A percentile compares a stretch with the other conserved stretches of the same genome.
These are phyloP conservation scores for Koerneria pararmatus DNA, from an alignment of 2,888 invertebrate species.

Conservation along the genomic window DNA sequence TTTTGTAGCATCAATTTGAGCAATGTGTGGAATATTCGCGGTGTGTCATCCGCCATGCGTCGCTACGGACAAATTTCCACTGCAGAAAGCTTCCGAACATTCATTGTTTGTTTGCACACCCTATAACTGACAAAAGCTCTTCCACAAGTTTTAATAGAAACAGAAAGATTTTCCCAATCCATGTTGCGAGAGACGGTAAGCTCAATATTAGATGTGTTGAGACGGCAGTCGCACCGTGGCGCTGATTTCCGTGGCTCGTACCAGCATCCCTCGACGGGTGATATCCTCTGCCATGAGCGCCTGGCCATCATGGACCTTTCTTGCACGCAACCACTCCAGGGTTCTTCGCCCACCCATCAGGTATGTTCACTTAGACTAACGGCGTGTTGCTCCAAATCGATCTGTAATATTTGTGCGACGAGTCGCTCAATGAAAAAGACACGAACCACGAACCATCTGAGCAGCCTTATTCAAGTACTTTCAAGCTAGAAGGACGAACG, in stretches of 20 bases:
- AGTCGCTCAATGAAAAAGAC: no score
- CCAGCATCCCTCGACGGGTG: conserved; percentile 43
- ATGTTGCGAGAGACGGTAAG: neutral
- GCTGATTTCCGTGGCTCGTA: conserved; percentile 54
- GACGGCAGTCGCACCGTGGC: conserved; percentile 52
- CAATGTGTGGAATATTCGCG: conserved; percentile 58
- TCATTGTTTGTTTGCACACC: conserved; percentile 34
- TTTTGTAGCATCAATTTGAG: conserved; percentile 3
- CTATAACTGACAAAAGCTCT: neutral
- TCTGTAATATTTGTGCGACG: no score
- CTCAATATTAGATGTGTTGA: conserved; percentile 26
- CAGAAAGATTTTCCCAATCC: neutral
- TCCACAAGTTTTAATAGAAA: conserved; percentile 3
- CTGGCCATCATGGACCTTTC: conserved; percentile 57
- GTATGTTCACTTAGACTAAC: conserved; percentile 33
- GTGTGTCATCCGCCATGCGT: conserved; percentile 44
- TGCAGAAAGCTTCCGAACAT: conserved; percentile 42
- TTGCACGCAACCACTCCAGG: conserved; percentile 53
- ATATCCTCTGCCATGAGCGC: conserved; percentile 58
- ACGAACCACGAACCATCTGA: no score
- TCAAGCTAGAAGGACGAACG: no score
- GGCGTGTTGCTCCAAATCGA: no score
- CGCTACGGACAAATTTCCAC: conserved; percentile 29
- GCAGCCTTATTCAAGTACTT: no score
- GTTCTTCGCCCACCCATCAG: conserved; percentile 39